Base-by-base conservation (phyloP, 2,113 vertebrate species). In the Neotoma lepida region DNA sequence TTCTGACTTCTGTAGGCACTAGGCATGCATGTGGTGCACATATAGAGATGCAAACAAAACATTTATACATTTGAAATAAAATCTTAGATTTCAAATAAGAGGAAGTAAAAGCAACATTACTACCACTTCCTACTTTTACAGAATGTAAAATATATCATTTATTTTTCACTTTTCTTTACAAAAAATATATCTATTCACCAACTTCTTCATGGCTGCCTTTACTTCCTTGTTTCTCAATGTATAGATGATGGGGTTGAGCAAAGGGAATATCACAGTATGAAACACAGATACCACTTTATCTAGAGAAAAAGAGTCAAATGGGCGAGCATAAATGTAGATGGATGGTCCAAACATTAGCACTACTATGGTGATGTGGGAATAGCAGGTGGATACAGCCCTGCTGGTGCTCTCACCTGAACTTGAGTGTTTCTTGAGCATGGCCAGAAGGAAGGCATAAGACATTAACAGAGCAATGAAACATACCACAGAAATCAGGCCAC, bases 211-310 rank as follows among this genome's bases (percentile, higher is more conserved):
- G 39, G 97, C 96, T 71, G 70, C 93, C 46, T 96, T 98, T 78
- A 98, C 97, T 94, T 98, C 97, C 46, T 97, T 97, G 84, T 97
- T 98, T 90, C 97, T 0, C 56, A 98, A 61, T 44, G 97, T 98
- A 26, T 98, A 98, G 61, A 98, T 97, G 58, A 98, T 96, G 6
- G 98, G 98, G 71, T 98, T 98, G 58, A 98, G 96, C 49, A 98
- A 92, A 77, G 97, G 97, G 22, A 98, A 98, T 80, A 98, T 97
- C 39, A 98, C 96, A 6, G 97, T 98, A 44, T 97, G 97, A 68
- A 98, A 97, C 35, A 98, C 97, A 93, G 98, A 97, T 18, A 98
- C 95, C 17, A 98, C 82, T 92, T 98, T 98, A 78, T 98, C 97
- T 44, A 97, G 87, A 35, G 97, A 94, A 85, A 97, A 97, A 0